phyloP scores from a whole-genome alignment of 2,888 invertebrate species.

The Pachliopta kotzebuea region DNA sequence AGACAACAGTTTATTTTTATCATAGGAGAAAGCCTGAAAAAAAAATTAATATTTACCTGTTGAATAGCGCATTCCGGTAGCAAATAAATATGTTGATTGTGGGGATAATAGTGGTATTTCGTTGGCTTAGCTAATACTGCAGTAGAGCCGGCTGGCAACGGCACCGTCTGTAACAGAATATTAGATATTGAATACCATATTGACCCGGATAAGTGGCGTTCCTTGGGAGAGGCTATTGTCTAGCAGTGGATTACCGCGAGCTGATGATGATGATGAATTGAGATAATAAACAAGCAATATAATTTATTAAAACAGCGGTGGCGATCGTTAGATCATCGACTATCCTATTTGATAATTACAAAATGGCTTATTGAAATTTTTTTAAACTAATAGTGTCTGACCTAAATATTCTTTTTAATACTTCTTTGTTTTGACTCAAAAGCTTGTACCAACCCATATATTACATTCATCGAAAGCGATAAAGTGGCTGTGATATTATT shows the following conservation, averaged over 20 bases:
- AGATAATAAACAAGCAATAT: too few relatives aligned
- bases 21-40: background rate
- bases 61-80: conserved; percentile 97
- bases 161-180: conserved; percentile 82
- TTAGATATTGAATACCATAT: conserved; percentile 30
- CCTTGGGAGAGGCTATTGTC: too few relatives aligned
- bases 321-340: too few relatives aligned
- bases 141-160: conserved; percentile 84
- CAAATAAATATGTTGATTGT: conserved; percentile 95
- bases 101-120: conserved; percentile 96
- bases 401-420: conserved; percentile 29
- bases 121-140: conserved; percentile 91
- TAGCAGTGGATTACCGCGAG: too few relatives aligned
- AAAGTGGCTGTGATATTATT: conserved; percentile 55
- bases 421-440: conserved; percentile 32
- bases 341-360: too few relatives aligned
- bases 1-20: too few relatives aligned
- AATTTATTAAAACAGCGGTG: too few relatives aligned
- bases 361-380: too few relatives aligned
- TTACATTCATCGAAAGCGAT: conserved; percentile 48
- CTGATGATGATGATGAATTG: too few relatives aligned
- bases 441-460: conserved; percentile 32
- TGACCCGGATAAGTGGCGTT: too few relatives aligned
- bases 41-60: conserved; percentile 79
- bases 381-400: conserved; percentile 1